phyloP scores from a whole-genome alignment of 2,797 vertebrate species.

The Galagoides demidoff region DNA sequence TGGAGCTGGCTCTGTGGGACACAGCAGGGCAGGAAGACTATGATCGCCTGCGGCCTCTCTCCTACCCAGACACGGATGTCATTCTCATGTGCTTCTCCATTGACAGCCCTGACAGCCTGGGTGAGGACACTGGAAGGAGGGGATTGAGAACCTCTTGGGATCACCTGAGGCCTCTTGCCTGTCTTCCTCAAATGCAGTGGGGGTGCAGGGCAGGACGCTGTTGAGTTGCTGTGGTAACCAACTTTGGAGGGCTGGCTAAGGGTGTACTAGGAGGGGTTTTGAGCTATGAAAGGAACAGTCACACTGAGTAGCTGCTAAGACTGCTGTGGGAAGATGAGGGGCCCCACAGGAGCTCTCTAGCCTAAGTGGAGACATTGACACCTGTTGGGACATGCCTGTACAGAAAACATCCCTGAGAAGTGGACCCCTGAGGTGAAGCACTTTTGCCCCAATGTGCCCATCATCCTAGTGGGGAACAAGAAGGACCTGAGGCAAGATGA shows the following conservation, averaged over 20 bases:
- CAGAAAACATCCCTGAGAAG: conserved; percentile 99
- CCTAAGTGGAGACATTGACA: not conserved
- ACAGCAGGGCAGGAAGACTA: conserved; percentile 99
- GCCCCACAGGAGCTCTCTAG: not conserved
- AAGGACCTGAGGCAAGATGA: conserved; percentile 98
- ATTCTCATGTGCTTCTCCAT: conserved; percentile 99
- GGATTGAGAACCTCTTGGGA: not conserved
- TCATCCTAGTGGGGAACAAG: conserved; percentile 99
- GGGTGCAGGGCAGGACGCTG: not conserved
- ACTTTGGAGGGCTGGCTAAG: not conserved
- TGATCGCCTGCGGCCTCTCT: conserved; percentile 96
- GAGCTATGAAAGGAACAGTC: not conserved
- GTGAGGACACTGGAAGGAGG: conserved; percentile 81
- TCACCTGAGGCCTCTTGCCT: not conserved
- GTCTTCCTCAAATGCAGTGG: not conserved
- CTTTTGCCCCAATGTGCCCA: conserved; percentile 98
- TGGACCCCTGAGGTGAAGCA: conserved; percentile 99
- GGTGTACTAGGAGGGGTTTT: not conserved
- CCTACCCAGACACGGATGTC: conserved; percentile 97
- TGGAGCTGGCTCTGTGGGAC: conserved; percentile 98
- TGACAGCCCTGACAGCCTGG: conserved; percentile 97
- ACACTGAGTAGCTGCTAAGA: not conserved
- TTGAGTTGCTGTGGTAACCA: not conserved
- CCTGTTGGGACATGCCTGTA: conserved; percentile 11
- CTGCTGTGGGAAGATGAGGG: not conserved